phyloP scores from a whole-genome alignment of 2,888 invertebrate genomes.

The Drosophila borborema region DNA sequence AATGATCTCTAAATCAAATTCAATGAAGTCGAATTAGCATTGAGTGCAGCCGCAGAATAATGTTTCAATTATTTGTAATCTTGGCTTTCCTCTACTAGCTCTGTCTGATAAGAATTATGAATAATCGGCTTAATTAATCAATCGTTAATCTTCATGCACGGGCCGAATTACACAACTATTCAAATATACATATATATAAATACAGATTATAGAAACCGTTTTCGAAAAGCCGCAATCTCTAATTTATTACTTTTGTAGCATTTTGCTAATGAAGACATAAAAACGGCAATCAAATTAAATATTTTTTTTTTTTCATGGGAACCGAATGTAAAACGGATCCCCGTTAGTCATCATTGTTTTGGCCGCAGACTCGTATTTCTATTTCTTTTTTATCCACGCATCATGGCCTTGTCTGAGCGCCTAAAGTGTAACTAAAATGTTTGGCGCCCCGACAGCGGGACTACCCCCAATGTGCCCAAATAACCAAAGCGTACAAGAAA shows the following conservation, averaged over 20 bases:
- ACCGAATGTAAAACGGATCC: constrained; percentile 68
- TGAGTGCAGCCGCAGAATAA: constrained; percentile 42
- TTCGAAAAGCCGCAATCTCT: constrained; percentile 56
- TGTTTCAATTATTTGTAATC: constrained; percentile 18
- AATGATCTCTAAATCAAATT: constrained; percentile 77
- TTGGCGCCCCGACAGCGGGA: constrained; percentile 59
- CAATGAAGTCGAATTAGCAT: constrained; percentile 66
- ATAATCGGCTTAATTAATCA: constrained; percentile 78
- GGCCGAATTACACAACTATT: constrained; percentile 18
- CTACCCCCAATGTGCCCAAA: constrained; percentile 6
- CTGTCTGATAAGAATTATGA: constrained; percentile 63
- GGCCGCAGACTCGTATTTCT: constrained; percentile 1
- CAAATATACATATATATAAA: background rate
- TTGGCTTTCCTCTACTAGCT: constrained; percentile 21
- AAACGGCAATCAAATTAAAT: constrained; percentile 81
- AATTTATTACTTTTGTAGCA: constrained; percentile 74
- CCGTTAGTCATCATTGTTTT: constrained; percentile 65
- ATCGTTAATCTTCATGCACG: constrained; percentile 68
- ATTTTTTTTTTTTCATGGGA: constrained; percentile 77
- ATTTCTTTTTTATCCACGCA: constrained; percentile 10
- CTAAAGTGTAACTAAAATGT: constrained; percentile 67
- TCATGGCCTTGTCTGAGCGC: constrained; percentile 57
- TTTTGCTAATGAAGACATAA: constrained; percentile 81
- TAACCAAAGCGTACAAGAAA: constrained; percentile 12
- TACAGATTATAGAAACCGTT: constrained; percentile 6